phyloP scores from a whole-genome alignment of 2,113 vertebrate species.

The Vicugna pacos region DNA sequence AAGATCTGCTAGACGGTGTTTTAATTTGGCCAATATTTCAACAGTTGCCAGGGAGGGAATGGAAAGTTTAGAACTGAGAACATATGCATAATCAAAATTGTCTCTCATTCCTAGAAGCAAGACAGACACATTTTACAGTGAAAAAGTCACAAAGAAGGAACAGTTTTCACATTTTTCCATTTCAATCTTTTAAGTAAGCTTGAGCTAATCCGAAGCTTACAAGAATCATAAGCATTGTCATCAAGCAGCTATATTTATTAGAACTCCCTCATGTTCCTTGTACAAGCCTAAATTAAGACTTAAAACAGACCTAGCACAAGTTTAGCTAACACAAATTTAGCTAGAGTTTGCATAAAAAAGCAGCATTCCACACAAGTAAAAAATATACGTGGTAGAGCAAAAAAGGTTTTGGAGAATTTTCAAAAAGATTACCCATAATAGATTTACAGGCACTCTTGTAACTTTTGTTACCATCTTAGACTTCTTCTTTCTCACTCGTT shows the following conservation, averaged over 20 bases:
- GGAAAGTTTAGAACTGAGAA: constrained; percentile 3
- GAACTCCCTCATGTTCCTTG: not conserved
- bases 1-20: not conserved
- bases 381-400: not conserved
- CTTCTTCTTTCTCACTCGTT: not conserved
- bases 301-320: not conserved
- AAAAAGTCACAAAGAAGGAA: not conserved
- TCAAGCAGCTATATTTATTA: not conserved
- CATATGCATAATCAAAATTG: not conserved
- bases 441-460: not conserved
- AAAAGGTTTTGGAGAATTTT: not conserved
- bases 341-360: not conserved
- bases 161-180: not conserved
- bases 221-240: not conserved
- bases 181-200: not conserved
- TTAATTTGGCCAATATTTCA: constrained; percentile 46
- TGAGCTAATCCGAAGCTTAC: not conserved
- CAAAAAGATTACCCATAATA: not conserved
- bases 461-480: not conserved
- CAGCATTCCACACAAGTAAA: not conserved
- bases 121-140: not conserved
- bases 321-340: not conserved
- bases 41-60: not conserved
- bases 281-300: not conserved
- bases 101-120: not conserved